Evolutionary conservation across 2,888 invertebrate species (phyloP).

Genomic region (Anodontia alba): DNA sequence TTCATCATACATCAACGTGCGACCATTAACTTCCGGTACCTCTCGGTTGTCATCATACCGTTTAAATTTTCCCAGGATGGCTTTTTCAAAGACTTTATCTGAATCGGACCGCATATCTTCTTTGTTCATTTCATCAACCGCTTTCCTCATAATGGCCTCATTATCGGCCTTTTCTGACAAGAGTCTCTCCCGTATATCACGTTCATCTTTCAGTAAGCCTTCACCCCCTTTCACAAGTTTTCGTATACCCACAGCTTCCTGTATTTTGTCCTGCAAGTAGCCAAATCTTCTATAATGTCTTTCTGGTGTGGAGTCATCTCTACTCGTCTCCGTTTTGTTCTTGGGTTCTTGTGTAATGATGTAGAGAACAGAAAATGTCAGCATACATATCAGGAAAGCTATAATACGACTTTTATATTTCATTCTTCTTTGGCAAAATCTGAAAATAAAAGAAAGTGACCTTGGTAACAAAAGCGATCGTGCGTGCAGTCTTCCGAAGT

Average conservation of each 20-base stretch:
- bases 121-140: background rate
- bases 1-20: background rate
- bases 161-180: background rate
- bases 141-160: background rate
- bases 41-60: background rate
- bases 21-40: background rate
- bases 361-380: slow-evolving; percentile 1
- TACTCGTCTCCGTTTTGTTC: too few relatives aligned
- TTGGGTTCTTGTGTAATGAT: background rate
- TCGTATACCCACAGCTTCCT: background rate
- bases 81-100: background rate
- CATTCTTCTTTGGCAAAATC: slow-evolving; percentile 16
- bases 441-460: background rate
- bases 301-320: background rate
- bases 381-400: background rate
- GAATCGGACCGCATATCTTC: background rate
- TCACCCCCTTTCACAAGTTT: background rate
- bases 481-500: too few relatives aligned
- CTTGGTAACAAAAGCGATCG: background rate
- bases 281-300: background rate
- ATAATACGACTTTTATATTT: slow-evolving; percentile 19
- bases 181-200: background rate
- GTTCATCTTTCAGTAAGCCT: background rate
- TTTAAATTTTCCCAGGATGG: background rate
- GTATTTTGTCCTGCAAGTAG: background rate